phyloP scores from a whole-genome alignment of 2,797 vertebrate species.

The Lepilemur septentrionalis region DNA sequence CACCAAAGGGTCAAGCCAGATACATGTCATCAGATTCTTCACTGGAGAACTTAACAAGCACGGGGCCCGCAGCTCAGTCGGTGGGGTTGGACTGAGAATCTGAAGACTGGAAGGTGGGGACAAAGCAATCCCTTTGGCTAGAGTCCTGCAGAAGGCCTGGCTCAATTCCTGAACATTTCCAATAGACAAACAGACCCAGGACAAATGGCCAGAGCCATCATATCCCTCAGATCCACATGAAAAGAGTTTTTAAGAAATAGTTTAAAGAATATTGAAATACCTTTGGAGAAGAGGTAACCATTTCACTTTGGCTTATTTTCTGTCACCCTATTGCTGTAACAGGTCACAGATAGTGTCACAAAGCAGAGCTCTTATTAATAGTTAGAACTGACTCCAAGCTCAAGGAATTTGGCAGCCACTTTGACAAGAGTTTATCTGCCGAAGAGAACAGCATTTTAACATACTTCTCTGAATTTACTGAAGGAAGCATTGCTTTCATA shows the following conservation, averaged over 20 bases:
- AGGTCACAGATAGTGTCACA: constrained; percentile 35
- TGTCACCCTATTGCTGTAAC: neutral
- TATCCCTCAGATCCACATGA: neutral
- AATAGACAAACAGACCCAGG: neutral
- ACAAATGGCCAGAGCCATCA: neutral
- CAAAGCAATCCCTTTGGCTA: neutral
- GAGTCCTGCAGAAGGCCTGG: neutral
- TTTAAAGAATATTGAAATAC: neutral
- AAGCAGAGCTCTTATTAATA: constrained; percentile 6
- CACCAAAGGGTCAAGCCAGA: neutral
- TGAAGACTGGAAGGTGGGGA: neutral
- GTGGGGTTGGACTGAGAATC: neutral
- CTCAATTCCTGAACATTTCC: neutral
- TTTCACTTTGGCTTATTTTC: neutral
- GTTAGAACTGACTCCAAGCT: neutral
- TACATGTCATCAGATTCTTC: neutral
- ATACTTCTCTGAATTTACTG: neutral
- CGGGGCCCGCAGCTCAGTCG: neutral
- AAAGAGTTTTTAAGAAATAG: neutral
- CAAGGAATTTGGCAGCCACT: constrained; percentile 14
- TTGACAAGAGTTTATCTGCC: neutral
- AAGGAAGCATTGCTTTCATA: neutral
- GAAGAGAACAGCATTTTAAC: neutral
- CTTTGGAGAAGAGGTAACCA: neutral
- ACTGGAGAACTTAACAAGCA: neutral